phyloP scores from a whole-genome alignment of 2,113 vertebrate species.

The Pomatostomus ruficeps region DNA sequence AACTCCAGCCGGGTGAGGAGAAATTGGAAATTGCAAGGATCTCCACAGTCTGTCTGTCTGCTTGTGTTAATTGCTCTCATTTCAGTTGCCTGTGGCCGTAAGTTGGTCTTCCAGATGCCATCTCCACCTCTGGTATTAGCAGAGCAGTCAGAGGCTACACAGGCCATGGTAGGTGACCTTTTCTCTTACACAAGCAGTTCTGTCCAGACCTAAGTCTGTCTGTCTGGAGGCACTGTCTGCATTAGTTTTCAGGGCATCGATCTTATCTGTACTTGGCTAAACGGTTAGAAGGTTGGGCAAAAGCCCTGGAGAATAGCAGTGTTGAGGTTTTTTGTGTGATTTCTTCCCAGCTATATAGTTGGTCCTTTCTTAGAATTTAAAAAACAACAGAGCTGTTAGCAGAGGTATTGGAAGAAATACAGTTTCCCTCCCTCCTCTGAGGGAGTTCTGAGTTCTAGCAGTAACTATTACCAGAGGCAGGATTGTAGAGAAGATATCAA shows the following conservation, averaged over 20 bases:
- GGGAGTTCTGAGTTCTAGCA: not conserved
- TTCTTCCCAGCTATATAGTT: not conserved
- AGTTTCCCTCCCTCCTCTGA: not conserved
- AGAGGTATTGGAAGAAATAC: not conserved
- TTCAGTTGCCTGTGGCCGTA: not conserved
- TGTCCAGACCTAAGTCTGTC: not conserved
- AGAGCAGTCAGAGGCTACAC: not conserved
- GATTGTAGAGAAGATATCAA: not conserved
- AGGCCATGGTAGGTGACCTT: not conserved
- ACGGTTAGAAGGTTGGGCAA: not conserved
- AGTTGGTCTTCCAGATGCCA: not conserved
- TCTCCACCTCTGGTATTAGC: not conserved
- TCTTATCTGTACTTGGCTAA: not conserved
- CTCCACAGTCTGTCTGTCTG: not conserved
- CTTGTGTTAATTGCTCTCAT: not conserved
- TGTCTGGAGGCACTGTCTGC: not conserved
- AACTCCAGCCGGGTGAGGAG: not conserved
- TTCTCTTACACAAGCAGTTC: not conserved
- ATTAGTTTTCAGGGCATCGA: not conserved
- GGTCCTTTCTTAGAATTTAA: not conserved
- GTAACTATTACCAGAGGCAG: not conserved
- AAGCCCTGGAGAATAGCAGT: not conserved
- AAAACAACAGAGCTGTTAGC: not conserved
- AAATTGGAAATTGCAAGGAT: not conserved
- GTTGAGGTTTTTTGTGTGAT: not conserved